Percentiles rank a stretch among this genome's conserved stretches.
phyloP scores from a whole-genome alignment of 2,797 vertebrate genomes.

The Betta splendens region DNA sequence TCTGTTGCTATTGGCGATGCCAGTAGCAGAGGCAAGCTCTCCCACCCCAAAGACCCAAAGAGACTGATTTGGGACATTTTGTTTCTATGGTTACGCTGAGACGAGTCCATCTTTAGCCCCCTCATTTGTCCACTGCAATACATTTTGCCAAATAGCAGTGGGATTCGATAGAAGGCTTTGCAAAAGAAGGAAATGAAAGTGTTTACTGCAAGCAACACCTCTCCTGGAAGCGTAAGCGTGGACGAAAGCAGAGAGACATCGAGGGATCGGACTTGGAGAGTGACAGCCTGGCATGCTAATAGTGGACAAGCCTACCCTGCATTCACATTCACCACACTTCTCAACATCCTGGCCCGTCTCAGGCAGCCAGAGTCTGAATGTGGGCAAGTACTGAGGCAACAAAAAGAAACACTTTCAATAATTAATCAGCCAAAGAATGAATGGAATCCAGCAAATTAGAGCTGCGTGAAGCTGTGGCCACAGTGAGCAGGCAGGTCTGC shows the following conservation, averaged over 20 bases:
- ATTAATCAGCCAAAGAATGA: not conserved
- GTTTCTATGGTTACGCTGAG: constrained; percentile 65
- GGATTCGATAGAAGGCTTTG: constrained; percentile 24
- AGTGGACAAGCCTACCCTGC: constrained; percentile 37
- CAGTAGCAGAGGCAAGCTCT: constrained; percentile 29
- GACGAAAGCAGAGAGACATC: constrained; percentile 17
- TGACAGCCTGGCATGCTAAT: constrained; percentile 64
- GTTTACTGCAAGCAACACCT: constrained; percentile 40
- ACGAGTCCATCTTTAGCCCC: constrained; percentile 47
- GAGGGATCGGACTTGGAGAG: constrained; percentile 22
- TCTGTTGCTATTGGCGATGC: constrained; percentile 56
- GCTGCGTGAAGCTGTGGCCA: too few species aligned
- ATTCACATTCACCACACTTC: constrained; percentile 64
- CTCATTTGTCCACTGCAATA: constrained; percentile 29
- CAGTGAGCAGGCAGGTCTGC: too few species aligned
- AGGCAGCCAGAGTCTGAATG: constrained; percentile 4
- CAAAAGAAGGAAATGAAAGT: constrained; percentile 34
- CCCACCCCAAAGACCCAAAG: constrained; percentile 16
- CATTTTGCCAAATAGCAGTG: constrained; percentile 34
- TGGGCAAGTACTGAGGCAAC: constrained; percentile 4
- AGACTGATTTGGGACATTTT: constrained; percentile 60
- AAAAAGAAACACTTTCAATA: not conserved
- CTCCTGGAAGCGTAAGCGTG: constrained; percentile 15
- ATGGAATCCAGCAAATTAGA: not conserved
- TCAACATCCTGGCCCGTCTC: constrained; percentile 31